Evolutionary conservation across 2,113 vertebrate genomes (phyloP).

Genomic region (Mus pahari): DNA sequence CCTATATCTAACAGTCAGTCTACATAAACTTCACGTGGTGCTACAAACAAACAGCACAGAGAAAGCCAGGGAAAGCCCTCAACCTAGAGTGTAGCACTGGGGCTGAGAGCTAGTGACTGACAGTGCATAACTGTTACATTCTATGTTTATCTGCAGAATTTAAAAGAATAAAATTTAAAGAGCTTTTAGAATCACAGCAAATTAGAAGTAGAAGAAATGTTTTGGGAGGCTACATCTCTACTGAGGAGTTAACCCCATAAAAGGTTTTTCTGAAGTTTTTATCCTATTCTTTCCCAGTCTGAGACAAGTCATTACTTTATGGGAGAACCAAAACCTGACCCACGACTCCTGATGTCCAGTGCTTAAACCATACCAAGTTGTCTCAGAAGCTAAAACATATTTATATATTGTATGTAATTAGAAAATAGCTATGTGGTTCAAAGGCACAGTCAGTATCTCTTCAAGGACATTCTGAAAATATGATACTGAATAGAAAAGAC

Average conservation of each 20-base stretch:
- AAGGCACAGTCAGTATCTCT: background rate
- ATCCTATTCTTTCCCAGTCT: background rate
- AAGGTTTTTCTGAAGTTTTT: background rate
- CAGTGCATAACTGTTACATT: background rate
- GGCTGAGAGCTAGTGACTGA: background rate
- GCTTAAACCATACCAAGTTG: constrained; percentile 2
- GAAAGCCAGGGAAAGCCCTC: constrained; percentile 40
- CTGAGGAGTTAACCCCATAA: background rate
- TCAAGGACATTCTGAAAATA: constrained; percentile 19
- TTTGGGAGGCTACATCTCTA: background rate
- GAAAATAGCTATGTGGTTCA: background rate
- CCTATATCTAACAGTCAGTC: constrained; percentile 28
- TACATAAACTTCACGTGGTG: background rate
- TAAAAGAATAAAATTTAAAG: background rate
- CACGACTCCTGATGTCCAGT: constrained; percentile 7
- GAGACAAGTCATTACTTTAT: background rate
- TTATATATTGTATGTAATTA: constrained; percentile 12
- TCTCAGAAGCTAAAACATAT: constrained; percentile 23
- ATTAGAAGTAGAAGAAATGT: background rate
- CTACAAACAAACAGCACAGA: background rate
- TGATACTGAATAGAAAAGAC: background rate
- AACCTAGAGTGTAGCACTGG: background rate
- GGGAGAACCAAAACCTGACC: background rate
- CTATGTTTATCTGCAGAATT: background rate
- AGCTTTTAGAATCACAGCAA: constrained; percentile 6